phyloP scores from a whole-genome alignment of 2,113 vertebrate species.

The Oreochromis niloticus region DNA sequence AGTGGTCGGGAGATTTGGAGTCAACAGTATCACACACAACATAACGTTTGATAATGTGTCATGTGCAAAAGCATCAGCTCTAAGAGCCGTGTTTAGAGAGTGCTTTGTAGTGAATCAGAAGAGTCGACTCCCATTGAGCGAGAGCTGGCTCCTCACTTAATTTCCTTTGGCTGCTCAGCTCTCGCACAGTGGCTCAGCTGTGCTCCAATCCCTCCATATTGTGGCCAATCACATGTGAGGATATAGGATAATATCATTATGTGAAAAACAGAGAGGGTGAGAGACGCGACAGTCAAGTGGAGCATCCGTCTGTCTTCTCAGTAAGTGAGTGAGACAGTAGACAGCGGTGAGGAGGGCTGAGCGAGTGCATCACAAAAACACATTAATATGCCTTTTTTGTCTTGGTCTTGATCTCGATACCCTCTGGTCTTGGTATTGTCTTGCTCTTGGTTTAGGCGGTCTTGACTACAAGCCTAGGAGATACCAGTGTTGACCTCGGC shows the following conservation, averaged over 20 bases:
- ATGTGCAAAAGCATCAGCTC: background rate
- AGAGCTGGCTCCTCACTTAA: background rate
- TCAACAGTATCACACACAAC: background rate
- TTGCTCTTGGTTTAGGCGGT: background rate
- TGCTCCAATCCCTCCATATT: background rate
- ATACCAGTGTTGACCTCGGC: background rate
- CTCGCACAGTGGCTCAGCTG: background rate
- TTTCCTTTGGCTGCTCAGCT: background rate
- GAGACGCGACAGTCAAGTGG: fast-evolving
- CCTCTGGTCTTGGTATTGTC: background rate
- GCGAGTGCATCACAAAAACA: too few species aligned
- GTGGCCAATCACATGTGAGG: background rate
- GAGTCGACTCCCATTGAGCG: background rate
- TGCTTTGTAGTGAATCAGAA: too few species aligned
- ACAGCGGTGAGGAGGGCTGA: too few species aligned
- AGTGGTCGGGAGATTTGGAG: background rate
- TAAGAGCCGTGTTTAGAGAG: background rate
- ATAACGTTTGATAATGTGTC: background rate
- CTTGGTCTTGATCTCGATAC: too few species aligned
- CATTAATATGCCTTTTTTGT: too few species aligned
- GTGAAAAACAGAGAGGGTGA: background rate
- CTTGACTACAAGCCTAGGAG: background rate
- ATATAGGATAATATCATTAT: background rate
- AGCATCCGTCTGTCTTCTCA: too few species aligned
- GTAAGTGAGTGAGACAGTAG: too few species aligned